phyloP scores from a whole-genome alignment of 2,888 invertebrate genomes.

The Lepidonotus clava region DNA sequence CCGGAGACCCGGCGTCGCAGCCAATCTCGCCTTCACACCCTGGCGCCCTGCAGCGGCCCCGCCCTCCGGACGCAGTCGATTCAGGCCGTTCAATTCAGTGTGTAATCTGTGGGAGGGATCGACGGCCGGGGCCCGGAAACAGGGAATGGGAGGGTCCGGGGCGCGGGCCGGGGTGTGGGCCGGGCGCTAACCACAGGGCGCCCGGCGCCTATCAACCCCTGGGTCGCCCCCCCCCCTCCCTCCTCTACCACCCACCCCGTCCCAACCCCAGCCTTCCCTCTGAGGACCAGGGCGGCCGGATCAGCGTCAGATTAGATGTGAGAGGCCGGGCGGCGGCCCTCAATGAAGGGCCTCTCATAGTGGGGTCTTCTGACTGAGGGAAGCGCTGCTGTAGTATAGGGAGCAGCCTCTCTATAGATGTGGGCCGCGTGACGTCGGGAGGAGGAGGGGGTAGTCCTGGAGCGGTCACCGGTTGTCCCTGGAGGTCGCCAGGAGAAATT shows the following conservation, averaged over 20 bases:
- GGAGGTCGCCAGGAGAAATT: not conserved
- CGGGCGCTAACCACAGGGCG: not conserved
- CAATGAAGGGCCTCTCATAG: too few species aligned
- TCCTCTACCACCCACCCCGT: not conserved
- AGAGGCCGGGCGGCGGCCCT: too few species aligned
- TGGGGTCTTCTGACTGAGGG: too few species aligned
- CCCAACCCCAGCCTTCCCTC: not conserved
- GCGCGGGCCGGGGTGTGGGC: not conserved
- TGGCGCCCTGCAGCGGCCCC: not conserved
- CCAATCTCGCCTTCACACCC: constrained; percentile 22
- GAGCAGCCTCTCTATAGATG: too few species aligned
- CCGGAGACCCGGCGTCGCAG: not conserved
- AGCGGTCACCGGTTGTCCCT: too few species aligned
- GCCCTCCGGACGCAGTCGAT: not conserved
- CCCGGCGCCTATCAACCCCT: too few species aligned
- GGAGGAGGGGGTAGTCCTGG: too few species aligned
- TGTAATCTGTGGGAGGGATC: constrained; percentile 10
- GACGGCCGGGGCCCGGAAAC: not conserved
- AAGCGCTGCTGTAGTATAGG: too few species aligned
- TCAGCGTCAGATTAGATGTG: not conserved
- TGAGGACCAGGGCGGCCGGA: not conserved
- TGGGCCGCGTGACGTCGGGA: too few species aligned
- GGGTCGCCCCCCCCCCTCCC: not conserved
- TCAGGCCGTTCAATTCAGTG: constrained; percentile 9
- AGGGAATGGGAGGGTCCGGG: too few species aligned